Evolutionary conservation across 2,888 invertebrate genomes (phyloP).

Genomic region (Pogonocherus hispidulus): DNA sequence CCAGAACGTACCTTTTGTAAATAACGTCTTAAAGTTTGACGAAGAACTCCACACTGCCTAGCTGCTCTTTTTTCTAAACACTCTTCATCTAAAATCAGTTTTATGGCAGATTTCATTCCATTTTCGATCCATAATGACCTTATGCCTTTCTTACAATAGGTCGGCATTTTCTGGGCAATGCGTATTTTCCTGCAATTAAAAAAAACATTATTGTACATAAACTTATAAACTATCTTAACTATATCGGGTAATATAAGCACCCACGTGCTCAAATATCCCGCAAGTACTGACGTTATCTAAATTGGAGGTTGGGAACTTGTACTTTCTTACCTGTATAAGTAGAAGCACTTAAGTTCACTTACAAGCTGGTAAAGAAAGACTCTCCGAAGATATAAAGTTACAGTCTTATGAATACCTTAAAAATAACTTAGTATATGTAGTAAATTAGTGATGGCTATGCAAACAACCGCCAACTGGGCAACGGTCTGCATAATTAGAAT

Average conservation of each 20-base stretch:
- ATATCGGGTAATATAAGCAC: too few species aligned
- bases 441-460: neutral
- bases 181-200: neutral
- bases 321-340: neutral
- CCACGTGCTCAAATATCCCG: too few species aligned
- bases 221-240: neutral
- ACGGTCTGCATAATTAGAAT: neutral
- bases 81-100: neutral
- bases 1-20: neutral
- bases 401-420: neutral
- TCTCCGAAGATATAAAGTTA: neutral
- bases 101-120: neutral
- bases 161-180: neutral
- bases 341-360: constrained; percentile 3
- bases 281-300: neutral
- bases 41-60: too few species aligned
- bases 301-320: neutral
- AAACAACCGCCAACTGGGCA: neutral
- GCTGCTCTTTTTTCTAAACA: neutral
- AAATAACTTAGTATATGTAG: too few species aligned
- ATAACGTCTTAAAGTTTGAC: too few species aligned
- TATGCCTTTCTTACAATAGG: neutral
- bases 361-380: neutral
- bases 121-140: neutral
- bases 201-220: neutral